Conservation (phyloP, 2,113 vertebrate species). For the Spermophilus dauricus region DNA sequence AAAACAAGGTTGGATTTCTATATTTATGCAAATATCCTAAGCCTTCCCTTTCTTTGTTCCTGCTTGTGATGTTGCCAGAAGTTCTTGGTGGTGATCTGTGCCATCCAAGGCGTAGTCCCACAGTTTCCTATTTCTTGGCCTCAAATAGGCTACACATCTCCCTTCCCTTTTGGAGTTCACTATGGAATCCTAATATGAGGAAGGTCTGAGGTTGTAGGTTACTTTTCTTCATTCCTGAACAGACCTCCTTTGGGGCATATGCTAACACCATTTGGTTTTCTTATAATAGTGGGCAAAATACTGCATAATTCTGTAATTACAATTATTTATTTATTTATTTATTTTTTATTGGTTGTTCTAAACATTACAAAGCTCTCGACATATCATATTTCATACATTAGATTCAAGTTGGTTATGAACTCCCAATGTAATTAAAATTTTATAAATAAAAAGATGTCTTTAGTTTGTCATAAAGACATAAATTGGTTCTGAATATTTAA, state of each 20-base stretch:
- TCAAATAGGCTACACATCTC: background rate
- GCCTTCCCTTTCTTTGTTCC: background rate
- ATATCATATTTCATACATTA: too few species aligned
- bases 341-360: too few species aligned
- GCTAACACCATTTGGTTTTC: background rate
- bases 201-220: background rate
- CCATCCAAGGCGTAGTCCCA: background rate
- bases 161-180: background rate
- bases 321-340: background rate
- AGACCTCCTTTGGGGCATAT: background rate
- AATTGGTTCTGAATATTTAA: background rate
- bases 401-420: too few species aligned
- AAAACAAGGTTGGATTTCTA: background rate
- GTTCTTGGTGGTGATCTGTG: background rate
- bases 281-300: background rate
- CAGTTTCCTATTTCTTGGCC: background rate
- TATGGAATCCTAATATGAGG: background rate
- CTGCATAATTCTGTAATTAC: background rate
- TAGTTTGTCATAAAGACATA: background rate
- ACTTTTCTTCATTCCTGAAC: background rate
- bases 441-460: slow-evolving; percentile 2
- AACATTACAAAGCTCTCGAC: too few species aligned
- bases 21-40: background rate
- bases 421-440: background rate
- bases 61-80: background rate